These are phyloP conservation scores for Sparidentex hasta DNA, from an alignment of 2,797 vertebrate species.

Conservation along the genomic window DNA sequence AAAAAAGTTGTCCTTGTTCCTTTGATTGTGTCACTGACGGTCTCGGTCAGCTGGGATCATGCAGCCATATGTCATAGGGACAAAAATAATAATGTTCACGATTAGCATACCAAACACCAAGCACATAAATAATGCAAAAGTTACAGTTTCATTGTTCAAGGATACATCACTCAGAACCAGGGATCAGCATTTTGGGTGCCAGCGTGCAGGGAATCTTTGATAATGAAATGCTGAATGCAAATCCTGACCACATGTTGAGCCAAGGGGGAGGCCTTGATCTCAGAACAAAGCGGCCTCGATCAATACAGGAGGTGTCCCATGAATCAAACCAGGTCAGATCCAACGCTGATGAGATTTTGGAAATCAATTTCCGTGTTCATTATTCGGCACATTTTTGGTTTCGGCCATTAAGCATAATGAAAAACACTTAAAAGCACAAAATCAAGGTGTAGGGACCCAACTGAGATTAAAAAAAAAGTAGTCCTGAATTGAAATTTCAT, in stretches of 20 bases:
- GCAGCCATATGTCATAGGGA: slow-evolving; percentile 52
- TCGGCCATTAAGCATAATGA: neutral
- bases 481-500: no score
- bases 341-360: slow-evolving; percentile 29
- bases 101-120: slow-evolving; percentile 75
- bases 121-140: slow-evolving; percentile 77
- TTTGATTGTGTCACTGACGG: slow-evolving; percentile 16
- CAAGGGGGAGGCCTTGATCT: slow-evolving; percentile 67
- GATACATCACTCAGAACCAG: slow-evolving; percentile 70
- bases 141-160: slow-evolving; percentile 71
- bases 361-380: slow-evolving; percentile 36
- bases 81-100: slow-evolving; percentile 46
- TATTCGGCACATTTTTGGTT: slow-evolving; percentile 1
- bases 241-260: slow-evolving; percentile 70
- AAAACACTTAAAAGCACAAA: slow-evolving; percentile 10
- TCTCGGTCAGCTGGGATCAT: slow-evolving; percentile 44
- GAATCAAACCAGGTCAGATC: slow-evolving; percentile 50
- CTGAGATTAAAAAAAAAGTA: no score
- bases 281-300: slow-evolving; percentile 66
- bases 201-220: slow-evolving; percentile 64
- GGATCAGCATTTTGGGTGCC: slow-evolving; percentile 76
- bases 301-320: slow-evolving; percentile 52
- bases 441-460: neutral
- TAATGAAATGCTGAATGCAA: slow-evolving; percentile 72
- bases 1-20: slow-evolving; percentile 35